Evolutionary conservation across 2,797 vertebrate genomes (phyloP).

Genomic region (Clamator glandarius): DNA sequence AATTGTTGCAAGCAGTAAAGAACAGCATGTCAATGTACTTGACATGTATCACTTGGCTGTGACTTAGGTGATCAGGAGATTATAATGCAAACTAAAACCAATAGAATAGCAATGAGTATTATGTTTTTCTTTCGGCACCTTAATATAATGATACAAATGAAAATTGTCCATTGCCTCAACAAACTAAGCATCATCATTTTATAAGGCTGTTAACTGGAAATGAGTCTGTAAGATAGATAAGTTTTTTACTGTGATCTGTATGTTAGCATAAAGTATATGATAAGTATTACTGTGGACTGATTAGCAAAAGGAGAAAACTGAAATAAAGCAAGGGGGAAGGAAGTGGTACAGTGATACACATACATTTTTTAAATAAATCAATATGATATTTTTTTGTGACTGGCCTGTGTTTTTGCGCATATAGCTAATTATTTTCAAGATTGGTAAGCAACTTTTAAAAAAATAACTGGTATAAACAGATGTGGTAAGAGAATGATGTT

Average conservation of each 20-base stretch:
- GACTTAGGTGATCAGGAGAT: background rate
- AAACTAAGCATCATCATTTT: background rate
- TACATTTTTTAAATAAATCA: background rate
- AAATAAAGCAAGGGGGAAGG: background rate
- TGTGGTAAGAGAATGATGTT: accelerated
- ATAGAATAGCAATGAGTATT: background rate
- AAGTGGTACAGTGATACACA: background rate
- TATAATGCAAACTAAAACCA: background rate
- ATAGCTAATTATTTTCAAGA: background rate
- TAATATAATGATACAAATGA: background rate
- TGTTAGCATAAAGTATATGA: background rate
- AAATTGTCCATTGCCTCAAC: background rate
- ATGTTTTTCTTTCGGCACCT: background rate
- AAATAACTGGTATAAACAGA: background rate
- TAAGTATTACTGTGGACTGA: background rate
- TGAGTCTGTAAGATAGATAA: background rate
- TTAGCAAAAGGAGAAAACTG: background rate
- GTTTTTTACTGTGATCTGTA: background rate
- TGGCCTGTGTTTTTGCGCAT: background rate
- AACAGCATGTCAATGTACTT: background rate
- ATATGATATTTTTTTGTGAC: background rate
- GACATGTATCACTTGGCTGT: no score
- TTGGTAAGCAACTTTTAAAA: background rate
- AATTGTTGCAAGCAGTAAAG: background rate
- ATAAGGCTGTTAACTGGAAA: background rate